Evolutionary conservation across 2,888 invertebrate species (phyloP).

Genomic region (Cremastinae sp.): DNA sequence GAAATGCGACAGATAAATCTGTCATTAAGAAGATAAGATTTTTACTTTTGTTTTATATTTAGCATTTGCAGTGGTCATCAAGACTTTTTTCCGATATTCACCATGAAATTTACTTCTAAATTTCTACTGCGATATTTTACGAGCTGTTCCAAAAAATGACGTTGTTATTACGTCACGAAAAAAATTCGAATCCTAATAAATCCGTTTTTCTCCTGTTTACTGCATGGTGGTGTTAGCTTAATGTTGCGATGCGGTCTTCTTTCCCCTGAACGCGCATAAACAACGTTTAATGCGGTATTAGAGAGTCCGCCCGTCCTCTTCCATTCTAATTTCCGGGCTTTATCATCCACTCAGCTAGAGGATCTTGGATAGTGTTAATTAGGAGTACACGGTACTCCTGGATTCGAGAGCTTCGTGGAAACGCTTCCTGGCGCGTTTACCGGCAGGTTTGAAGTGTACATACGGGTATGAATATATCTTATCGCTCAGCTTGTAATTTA

Average conservation of each 20-base stretch:
- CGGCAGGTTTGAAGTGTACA: slow-evolving; percentile 21
- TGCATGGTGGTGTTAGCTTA: not conserved
- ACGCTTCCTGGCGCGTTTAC: not conserved
- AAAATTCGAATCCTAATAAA: too few species aligned
- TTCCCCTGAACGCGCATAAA: slow-evolving; percentile 61
- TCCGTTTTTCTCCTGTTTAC: too few species aligned
- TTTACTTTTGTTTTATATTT: too few species aligned
- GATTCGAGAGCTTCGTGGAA: slow-evolving; percentile 58
- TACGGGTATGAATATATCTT: slow-evolving; percentile 36
- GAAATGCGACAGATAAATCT: slow-evolving; percentile 3
- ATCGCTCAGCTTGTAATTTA: slow-evolving; percentile 48
- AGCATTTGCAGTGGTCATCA: too few species aligned
- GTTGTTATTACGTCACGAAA: too few species aligned
- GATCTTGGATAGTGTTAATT: slow-evolving; percentile 50
- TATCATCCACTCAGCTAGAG: slow-evolving; percentile 65
- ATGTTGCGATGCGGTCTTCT: not conserved
- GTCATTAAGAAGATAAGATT: too few species aligned
- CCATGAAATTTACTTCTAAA: too few species aligned
- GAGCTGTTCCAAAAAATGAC: too few species aligned
- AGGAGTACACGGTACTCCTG: slow-evolving; percentile 45
- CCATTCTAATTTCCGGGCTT: slow-evolving; percentile 72
- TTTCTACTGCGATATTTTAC: too few species aligned
- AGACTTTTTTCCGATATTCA: too few species aligned
- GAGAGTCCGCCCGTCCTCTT: slow-evolving; percentile 58
- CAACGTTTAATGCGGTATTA: slow-evolving; percentile 73